These are phyloP conservation scores for Aplysina aerophoba DNA, from an alignment of 37 sponge, comb jelly and placozoan species.

Conservation along the genomic window DNA sequence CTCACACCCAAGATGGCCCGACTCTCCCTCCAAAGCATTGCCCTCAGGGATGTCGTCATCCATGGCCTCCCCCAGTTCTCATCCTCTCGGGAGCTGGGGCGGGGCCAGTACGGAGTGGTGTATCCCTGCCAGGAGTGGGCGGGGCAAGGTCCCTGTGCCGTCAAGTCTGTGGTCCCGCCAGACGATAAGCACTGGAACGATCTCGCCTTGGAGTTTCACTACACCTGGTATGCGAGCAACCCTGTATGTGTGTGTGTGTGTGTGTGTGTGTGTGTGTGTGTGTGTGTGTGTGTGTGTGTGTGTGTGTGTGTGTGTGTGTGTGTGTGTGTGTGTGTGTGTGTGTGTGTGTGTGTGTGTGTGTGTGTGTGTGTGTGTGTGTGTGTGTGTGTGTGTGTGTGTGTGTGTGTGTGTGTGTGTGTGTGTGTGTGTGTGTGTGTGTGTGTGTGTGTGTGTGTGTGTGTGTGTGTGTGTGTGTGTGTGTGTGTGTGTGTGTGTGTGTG, in stretches of 20 bases:
- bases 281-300: conserved; percentile 19
- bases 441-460: background rate
- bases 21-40: conserved; percentile 75
- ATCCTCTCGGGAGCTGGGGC: conserved; percentile 79
- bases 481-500: conserved; percentile 11
- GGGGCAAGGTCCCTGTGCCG: conserved; percentile 82
- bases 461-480: conserved; percentile 26
- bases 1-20: conserved; percentile 90
- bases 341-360: background rate
- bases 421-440: no score
- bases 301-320: conserved; percentile 25
- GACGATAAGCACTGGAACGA: conserved; percentile 99
- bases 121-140: conserved; percentile 96
- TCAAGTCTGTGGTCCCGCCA: conserved; percentile 95
- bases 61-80: conserved; percentile 78
- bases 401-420: no score
- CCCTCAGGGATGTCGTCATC: conserved; percentile 84
- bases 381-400: background rate
- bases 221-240: conserved; percentile 95
- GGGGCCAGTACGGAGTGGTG: conserved; percentile 99
- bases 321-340: background rate
- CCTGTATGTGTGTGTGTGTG: background rate
- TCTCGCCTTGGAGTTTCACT: conserved; percentile 98
- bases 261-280: background rate
- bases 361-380: background rate